A percentile compares a stretch with the other conserved stretches of the same genome.
Conservation (phyloP, 2,888 invertebrate genomes). For the Phortica okadai region DNA sequence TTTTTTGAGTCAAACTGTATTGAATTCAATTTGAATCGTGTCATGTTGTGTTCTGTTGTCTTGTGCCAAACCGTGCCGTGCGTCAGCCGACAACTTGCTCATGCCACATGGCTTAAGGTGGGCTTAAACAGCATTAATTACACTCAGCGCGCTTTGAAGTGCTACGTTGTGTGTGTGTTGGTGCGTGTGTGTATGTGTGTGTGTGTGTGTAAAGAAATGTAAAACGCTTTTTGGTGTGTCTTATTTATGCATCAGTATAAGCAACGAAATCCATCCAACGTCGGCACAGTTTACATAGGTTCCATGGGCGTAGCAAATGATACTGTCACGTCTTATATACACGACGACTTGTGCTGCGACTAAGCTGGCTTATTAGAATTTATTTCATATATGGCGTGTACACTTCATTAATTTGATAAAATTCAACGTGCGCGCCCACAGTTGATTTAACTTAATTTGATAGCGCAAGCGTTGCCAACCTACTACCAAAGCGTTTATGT, state of each 20-base stretch:
- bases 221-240: too few species aligned
- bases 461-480: not conserved
- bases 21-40: too few species aligned
- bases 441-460: constrained; percentile 47
- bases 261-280: not conserved
- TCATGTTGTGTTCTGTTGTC: too few species aligned
- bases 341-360: too few species aligned
- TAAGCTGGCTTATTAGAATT: constrained; percentile 53
- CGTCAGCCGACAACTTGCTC: not conserved
- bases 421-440: constrained; percentile 54
- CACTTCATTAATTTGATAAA: constrained; percentile 62
- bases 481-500: not conserved
- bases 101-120: not conserved
- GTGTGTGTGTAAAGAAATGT: not conserved
- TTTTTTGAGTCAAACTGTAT: not conserved
- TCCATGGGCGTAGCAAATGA: not conserved
- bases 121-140: constrained; percentile 23
- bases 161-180: not conserved
- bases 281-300: not conserved
- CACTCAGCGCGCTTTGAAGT: constrained; percentile 1
- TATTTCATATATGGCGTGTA: constrained; percentile 41
- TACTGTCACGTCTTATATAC: too few species aligned
- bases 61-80: not conserved
- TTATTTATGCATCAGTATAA: not conserved
- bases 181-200: not conserved